Percentiles rank a stretch among this genome's conserved stretches.
Evolutionary conservation across 2,113 vertebrate genomes (phyloP).

Genomic region (Atrichornis clamosus): DNA sequence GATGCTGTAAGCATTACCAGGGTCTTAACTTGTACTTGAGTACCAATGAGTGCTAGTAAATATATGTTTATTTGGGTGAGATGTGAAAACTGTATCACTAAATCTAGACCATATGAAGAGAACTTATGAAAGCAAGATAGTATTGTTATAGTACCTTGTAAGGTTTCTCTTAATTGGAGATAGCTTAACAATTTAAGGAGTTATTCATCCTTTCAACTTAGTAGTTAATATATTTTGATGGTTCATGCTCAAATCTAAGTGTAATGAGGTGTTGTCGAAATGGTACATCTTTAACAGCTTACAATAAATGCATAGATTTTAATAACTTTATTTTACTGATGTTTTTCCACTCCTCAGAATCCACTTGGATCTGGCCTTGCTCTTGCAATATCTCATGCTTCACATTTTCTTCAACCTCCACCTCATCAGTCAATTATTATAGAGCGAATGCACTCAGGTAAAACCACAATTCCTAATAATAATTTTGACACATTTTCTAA

Average conservation of each 20-base stretch:
- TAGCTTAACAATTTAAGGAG: background rate
- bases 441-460: slow-evolving; percentile 99
- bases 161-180: background rate
- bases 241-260: background rate
- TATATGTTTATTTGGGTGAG: background rate
- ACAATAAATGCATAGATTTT: background rate
- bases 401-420: slow-evolving; percentile 97
- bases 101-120: background rate
- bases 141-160: background rate
- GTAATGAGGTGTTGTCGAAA: background rate
- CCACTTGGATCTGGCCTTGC: slow-evolving; percentile 91
- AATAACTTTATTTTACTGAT: background rate
- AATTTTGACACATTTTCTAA: background rate
- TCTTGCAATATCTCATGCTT: slow-evolving; percentile 96
- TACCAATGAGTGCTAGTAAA: background rate
- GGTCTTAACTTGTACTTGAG: background rate
- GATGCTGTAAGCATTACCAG: background rate
- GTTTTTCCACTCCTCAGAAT: slow-evolving; percentile 75
- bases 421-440: slow-evolving; percentile 99
- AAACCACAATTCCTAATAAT: slow-evolving; percentile 17
- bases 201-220: background rate
- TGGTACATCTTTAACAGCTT: background rate
- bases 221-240: background rate
- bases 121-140: background rate
- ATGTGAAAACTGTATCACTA: background rate